Evolutionary conservation across 2,797 vertebrate genomes (phyloP).

Genomic region (Nannoperca obscura): DNA sequence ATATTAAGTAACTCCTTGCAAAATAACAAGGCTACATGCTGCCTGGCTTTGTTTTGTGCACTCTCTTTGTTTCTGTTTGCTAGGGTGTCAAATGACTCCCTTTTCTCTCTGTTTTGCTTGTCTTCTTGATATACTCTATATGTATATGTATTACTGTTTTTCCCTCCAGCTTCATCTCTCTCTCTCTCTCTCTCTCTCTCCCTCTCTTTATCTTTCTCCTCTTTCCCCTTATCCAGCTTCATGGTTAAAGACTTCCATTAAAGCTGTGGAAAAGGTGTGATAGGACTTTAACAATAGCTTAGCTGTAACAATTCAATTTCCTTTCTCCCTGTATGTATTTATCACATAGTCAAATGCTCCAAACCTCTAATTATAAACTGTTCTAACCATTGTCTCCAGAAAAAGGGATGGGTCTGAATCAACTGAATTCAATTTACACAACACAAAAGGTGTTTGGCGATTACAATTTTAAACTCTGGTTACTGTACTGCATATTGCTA

Average conservation of each 20-base stretch:
- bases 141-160: background rate
- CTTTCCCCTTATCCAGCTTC: conserved; percentile 22
- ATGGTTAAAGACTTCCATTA: conserved; percentile 53
- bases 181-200: background rate
- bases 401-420: conserved; percentile 39
- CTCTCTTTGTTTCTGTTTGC: conserved; percentile 22
- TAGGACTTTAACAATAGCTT: conserved; percentile 68
- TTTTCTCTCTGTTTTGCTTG: background rate
- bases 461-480: conserved; percentile 10
- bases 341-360: conserved; percentile 51
- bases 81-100: background rate
- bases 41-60: conserved; percentile 38
- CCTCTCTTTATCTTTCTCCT: background rate
- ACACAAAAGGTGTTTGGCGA: conserved; percentile 11
- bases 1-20: conserved; percentile 59
- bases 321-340: conserved; percentile 35
- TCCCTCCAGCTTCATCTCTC: background rate
- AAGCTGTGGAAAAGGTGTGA: conserved; percentile 46
- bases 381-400: conserved; percentile 49
- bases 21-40: conserved; percentile 48
- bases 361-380: conserved; percentile 56
- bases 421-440: conserved; percentile 39
- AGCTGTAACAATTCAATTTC: conserved; percentile 59
- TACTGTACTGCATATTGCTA: background rate
- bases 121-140: background rate